Evolutionary conservation across 2,113 vertebrate species (phyloP), one percentile per base, ranked within the genome.

Genomic region (Neodon shergylaensis): DNA sequence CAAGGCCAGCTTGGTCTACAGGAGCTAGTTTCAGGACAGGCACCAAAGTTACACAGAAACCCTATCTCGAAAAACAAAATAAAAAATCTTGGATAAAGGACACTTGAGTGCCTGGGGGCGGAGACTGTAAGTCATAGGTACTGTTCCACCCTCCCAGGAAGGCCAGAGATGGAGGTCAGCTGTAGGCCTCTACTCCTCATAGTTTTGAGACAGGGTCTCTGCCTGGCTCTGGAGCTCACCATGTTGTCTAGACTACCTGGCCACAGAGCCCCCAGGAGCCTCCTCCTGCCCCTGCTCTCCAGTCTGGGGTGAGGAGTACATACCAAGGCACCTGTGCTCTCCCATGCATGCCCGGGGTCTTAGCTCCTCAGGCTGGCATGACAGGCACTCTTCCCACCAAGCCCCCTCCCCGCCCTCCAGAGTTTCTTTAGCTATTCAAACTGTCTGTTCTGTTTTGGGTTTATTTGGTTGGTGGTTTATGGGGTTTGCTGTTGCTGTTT

Each of bases 301-400:
- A 28, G 13, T 26, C 81, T 63, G n/a, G 81, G 36, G 5, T 83
- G 63, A 63, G n/a, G 17, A 39, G 13, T 28, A 17, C 54, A 17
- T 16, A 17, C n/a, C n/a, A 26, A 14, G 0, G 3, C 22, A 5
- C 24, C 13, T 68, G 13, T 24, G 24, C 58, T 28, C 24, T 17
- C 5, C 4, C 9, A 0, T 31, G 82, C 12, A 2, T 31, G 26
- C 49, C 73, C 3, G 42, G 74, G 5, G 16, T 82, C 82, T 12
- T 13, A 84, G 24, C n/a, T 16, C 54, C 19, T 28, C 58, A 31
- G 81, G 39, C 7, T 39, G 3, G 4, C 0, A 0, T 3, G 65
- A 42, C 26, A 33, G 54, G 39, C 8, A 5, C 26, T 28, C 19
- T 44, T 5, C 24, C 61, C 39, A 49, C 52, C 1, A 2, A 39